Conservation (phyloP, 2,888 invertebrate genomes). For the Himalopsyche tibetana region DNA sequence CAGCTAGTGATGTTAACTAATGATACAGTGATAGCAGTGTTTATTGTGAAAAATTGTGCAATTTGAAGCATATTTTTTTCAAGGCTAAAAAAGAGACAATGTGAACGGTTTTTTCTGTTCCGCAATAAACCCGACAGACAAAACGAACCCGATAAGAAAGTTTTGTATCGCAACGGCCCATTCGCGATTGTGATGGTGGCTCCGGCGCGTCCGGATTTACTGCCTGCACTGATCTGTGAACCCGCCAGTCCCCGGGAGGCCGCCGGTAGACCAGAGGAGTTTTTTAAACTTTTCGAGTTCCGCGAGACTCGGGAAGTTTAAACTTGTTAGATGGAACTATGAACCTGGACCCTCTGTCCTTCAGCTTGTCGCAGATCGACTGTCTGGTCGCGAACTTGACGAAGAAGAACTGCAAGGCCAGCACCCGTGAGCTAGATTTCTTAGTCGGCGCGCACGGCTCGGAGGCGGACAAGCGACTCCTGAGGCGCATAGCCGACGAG, state of each 20-base stretch:
- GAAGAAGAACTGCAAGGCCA: constrained; percentile 96
- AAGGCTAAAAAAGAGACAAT: constrained; percentile 4
- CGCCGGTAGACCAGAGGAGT: constrained; percentile 44
- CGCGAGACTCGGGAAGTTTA: constrained; percentile 60
- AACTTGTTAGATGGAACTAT: constrained; percentile 85
- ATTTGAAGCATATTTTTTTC: not conserved
- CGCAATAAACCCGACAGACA: constrained; percentile 11
- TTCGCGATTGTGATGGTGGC: constrained; percentile 57
- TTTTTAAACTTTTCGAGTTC: constrained; percentile 63
- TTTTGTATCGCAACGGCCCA: not conserved
- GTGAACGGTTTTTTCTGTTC: not conserved
- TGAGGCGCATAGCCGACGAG: constrained; percentile 51
- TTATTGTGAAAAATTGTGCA: constrained; percentile 3
- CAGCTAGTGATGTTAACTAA: not conserved
- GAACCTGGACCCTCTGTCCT: constrained; percentile 99
- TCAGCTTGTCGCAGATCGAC: constrained; percentile 99
- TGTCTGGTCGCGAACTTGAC: constrained; percentile 96
- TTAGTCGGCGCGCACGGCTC: constrained; percentile 56
- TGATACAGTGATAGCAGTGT: not conserved
- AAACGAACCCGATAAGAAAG: not conserved
- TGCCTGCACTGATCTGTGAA: not conserved
- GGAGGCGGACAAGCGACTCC: constrained; percentile 59
- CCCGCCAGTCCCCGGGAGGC: constrained; percentile 45
- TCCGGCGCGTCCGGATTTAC: constrained; percentile 6
- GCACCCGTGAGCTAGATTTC: constrained; percentile 88